These are phyloP conservation scores for Tinea pellionella DNA, from an alignment of 2,888 invertebrate species.

Conservation along the genomic window DNA sequence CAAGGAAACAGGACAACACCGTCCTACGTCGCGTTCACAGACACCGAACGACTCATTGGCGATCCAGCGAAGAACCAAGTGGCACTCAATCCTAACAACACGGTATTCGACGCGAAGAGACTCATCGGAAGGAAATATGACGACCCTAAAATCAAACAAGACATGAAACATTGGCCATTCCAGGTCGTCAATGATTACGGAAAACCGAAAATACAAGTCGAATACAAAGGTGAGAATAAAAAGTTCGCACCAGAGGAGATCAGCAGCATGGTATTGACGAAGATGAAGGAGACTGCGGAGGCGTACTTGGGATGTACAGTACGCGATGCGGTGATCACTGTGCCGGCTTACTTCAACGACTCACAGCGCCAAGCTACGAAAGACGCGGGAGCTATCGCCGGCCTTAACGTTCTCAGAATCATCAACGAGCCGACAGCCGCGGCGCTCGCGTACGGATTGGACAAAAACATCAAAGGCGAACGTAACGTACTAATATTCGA, in stretches of 20 bases:
- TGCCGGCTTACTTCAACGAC: constrained; percentile 83
- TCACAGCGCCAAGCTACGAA: constrained; percentile 82
- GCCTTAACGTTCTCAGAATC: constrained; percentile 82
- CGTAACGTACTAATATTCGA: constrained; percentile 46
- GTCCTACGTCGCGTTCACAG: constrained; percentile 72
- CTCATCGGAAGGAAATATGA: constrained; percentile 83
- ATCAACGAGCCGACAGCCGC: constrained; percentile 93
- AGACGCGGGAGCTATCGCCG: constrained; percentile 81
- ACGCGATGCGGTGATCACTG: constrained; percentile 80
- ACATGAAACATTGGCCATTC: constrained; percentile 88
- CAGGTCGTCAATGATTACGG: constrained; percentile 73
- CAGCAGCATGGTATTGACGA: constrained; percentile 73
- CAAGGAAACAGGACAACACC: constrained; percentile 72
- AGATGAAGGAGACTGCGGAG: constrained; percentile 71
- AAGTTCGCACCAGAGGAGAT: constrained; percentile 77
- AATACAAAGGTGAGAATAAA: constrained; percentile 72
- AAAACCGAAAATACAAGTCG: constrained; percentile 75
- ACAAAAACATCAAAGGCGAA: constrained; percentile 79
- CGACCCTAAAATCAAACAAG: constrained; percentile 79
- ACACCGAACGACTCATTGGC: constrained; percentile 67
- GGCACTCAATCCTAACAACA: constrained; percentile 78
- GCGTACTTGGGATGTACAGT: constrained; percentile 72
- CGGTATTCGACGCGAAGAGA: constrained; percentile 84
- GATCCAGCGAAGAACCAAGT: constrained; percentile 71
- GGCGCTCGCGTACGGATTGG: constrained; percentile 94